Base-by-base conservation (phyloP, 2,113 vertebrate species). In the Axis porcinus region DNA sequence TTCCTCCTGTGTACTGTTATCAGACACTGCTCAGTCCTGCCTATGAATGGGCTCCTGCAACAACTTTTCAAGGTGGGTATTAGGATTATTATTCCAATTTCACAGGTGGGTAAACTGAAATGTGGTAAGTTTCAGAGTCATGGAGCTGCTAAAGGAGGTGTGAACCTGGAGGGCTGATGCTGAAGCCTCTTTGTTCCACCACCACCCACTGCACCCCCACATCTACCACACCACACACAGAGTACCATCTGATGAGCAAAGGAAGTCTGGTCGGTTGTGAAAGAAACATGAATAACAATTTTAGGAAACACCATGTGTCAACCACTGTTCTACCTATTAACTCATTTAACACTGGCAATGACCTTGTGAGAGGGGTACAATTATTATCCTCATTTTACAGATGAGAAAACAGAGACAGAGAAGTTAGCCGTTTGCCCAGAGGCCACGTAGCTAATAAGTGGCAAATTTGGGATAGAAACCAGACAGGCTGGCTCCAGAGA, bases 401-500 rank as follows among this genome's bases (percentile, higher is more conserved):
- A 87, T 67, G 91, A 93, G 93, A 60, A 95, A 88, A 96, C 43
- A 92, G 92, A 97, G 97, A 40, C 88, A 33, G 89, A 28, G 30
- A 90, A 55, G 91, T 40, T 58, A 95, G 86, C 94, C 87, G 90
- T 97, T 91, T 97, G 95, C 94, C 96, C 96, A 91, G 96, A 96
- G 94, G 96, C 90, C 82, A 96, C 64, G 8, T 4, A 86, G 43
- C 64, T 96, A 96, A 93, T 79, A 95, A 88, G 92, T 94, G 93
- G 91, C 89, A 88, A 85, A 94, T 79, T 60, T 94, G 85, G 94
- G 86, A 91, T 52, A 45, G 95, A 91, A 93, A 91, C 62, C 95
- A 98, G 97, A 98, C 97, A 93, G 97, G 55, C 97, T 86, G 96
- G 92, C 97, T 98, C 97, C 97, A 91, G 85, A 92, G 79, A 82